These are phyloP conservation scores for Patella ulyssiponensis DNA, from an alignment of 2,888 invertebrate genomes.

Conservation along the genomic window DNA sequence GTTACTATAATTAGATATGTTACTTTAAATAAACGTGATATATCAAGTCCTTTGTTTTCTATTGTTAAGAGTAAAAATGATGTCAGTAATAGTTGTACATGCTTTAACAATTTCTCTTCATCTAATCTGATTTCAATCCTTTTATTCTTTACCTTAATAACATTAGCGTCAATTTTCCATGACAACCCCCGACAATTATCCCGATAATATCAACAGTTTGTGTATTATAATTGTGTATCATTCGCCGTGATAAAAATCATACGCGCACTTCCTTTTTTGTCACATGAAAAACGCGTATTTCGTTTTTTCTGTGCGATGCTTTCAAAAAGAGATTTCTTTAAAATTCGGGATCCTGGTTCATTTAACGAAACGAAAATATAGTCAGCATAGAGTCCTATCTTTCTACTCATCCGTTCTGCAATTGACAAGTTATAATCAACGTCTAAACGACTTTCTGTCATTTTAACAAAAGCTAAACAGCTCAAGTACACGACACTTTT, in stretches of 20 bases:
- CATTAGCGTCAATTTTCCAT: neutral
- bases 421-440: constrained; percentile 7
- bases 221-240: constrained; percentile 9
- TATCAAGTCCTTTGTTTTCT: no score
- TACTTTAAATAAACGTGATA: no score
- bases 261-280: neutral
- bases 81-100: neutral
- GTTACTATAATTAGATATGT: no score
- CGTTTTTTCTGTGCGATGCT: no score
- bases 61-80: no score
- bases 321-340: no score
- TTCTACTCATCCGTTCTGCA: neutral
- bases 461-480: neutral
- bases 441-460: constrained; percentile 12
- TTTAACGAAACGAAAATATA: neutral
- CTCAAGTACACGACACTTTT: neutral
- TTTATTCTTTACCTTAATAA: neutral
- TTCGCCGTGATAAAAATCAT: neutral
- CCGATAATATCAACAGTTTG: constrained; percentile 7
- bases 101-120: constrained; percentile 5
- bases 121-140: neutral
- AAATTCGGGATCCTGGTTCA: no score
- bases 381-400: neutral
- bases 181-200: constrained; percentile 5
- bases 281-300: neutral